Percentiles rank a stretch among this genome's conserved stretches.
Evolutionary conservation across 2,797 vertebrate genomes (phyloP).

Genomic region (Rhynchonycteris naso): DNA sequence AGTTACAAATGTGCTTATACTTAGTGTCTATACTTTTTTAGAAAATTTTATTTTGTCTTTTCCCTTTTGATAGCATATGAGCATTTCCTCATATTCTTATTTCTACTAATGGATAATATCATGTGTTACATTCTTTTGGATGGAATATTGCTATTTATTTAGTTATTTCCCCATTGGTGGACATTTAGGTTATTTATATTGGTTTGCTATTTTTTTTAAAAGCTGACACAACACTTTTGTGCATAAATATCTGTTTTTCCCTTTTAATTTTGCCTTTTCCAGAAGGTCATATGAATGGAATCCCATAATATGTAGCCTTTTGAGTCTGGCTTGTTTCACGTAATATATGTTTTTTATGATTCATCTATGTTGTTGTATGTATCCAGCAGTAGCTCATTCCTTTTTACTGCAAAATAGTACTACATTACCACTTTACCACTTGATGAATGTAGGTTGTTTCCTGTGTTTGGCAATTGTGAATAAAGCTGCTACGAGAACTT

Average conservation of each 20-base stretch:
- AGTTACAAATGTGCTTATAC: neutral
- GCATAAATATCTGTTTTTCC: neutral
- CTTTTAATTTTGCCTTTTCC: neutral
- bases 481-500: neutral
- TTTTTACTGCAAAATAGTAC: neutral
- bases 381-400: neutral
- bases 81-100: neutral
- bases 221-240: neutral
- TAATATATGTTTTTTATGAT: neutral
- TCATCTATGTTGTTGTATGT: neutral
- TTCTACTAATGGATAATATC: neutral
- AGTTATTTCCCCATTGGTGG: neutral
- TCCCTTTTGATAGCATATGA: neutral
- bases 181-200: neutral
- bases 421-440: neutral
- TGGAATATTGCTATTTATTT: neutral
- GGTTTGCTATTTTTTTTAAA: neutral
- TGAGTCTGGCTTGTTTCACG: neutral
- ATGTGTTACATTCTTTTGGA: neutral
- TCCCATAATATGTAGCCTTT: neutral
- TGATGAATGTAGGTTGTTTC: neutral
- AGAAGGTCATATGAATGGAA: neutral
- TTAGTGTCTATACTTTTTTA: neutral
- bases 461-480: neutral
- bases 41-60: neutral